Base-by-base conservation (phyloP, 2,797 vertebrate genomes). In the Coilia nasus region DNA sequence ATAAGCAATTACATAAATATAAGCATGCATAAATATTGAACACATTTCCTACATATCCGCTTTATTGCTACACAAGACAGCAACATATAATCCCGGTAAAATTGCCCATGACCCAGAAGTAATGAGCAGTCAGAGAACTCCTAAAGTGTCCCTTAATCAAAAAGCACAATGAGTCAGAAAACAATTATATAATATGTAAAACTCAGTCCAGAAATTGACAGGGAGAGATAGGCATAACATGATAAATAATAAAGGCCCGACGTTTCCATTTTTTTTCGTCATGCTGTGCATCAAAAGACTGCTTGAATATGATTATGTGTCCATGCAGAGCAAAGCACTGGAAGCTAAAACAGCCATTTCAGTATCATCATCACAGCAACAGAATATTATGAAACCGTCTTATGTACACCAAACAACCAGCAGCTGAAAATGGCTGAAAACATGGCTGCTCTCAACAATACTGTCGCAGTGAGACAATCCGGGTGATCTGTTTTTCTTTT, bases 401-500 rank as follows among this genome's bases (percentile, higher is more conserved):
- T 3, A 23, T 11, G 60, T 62, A 62, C 12, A 35, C 64, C 25
- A n/a, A 23, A 62, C 60, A 62, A 62, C 11, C 28, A 28, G 31
- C 60, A 25, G 60, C 60, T 28, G 35, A 41, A 41, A 41, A 64
- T 9, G 17, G 28, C 19, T 71, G 64, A 71, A 71, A 71, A 71
- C 64, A 71, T 71, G 28, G 25, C 31, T 35, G 64, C 15, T 7
- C 6, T 15, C 14, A 35, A 35, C 64, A 28, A 35, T n/a, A 35
- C 64, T 35, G 28, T 67, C 25, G 23, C 62, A 67, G 62, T 31
- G 12, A 75, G 17, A 41, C 67, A 75, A 35, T 6, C 28, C 17
- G 31, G 28, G 67, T 15, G 28, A 88, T 90, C 87, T 84, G 41
- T 47, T 25, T 56, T 62, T 56, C 23, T 28, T 47, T 47, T 3